Evolutionary conservation across 2,888 invertebrate species (phyloP), one percentile per base, ranked within the genome.

Genomic region (Cataglyphis rosenhaueri): DNA sequence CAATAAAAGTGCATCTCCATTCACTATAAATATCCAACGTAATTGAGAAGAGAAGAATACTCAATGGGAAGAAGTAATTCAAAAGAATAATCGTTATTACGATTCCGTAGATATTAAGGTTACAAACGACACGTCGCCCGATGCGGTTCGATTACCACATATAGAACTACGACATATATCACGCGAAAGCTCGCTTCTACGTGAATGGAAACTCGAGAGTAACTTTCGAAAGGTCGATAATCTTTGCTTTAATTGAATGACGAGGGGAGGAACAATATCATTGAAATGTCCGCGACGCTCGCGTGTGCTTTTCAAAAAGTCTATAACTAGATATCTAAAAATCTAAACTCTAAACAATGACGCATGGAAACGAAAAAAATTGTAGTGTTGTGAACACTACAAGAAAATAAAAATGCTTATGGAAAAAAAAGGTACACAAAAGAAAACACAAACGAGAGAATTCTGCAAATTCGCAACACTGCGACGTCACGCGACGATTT

Each of bases 161-260:
- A 65, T 59, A 78, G 81, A 82, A 81, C 41, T 57, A n/a, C 61
- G 35, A 29, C 41, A 74, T 82, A 82, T 86, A 75, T 86, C 79
- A 84, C 68, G 62, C 61, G 71, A 73, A 81, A 71, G 66, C 79
- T 79, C 82, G 61, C 52, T 64, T 76, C 81, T 70, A 70, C 62
- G 65, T 64, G 59, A 52, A 25, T 44, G 75, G 41, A 48, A 55
- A 76, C 52, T 62, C 61, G 86, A 64, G 44, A 62, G 81, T 84
- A 83, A 86, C 71, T 85, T 84, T 70, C 73, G 85, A 87, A 89
- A 85, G 85, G 78, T 81, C 86, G 90, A 90, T 90, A 90, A 91
- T 91, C 89, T 86, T 84, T 78, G 85, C 76, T 85, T 88, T 90
- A 91, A 91, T 91, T 91, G 91, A 91, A 91, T 90, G 83, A 86